phyloP scores from a whole-genome alignment of 2,113 vertebrate species.

The Pundamilia nyererei region DNA sequence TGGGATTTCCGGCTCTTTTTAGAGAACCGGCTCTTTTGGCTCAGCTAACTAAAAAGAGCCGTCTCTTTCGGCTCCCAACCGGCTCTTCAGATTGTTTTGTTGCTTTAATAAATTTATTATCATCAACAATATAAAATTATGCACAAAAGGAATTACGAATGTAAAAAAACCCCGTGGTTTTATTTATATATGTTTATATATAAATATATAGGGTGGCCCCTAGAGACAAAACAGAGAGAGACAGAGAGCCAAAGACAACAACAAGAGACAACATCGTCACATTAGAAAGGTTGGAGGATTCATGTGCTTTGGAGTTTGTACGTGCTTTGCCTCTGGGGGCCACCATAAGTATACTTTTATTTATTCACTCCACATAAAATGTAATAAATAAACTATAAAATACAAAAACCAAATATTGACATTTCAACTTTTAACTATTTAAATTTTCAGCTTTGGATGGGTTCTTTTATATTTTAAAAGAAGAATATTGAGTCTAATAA shows the following conservation, averaged over 20 bases:
- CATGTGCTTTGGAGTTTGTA: neutral
- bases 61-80: neutral
- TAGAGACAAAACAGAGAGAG: neutral
- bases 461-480: neutral
- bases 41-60: too few species aligned
- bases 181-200: neutral
- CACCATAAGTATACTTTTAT: neutral
- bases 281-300: neutral
- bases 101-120: neutral
- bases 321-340: neutral
- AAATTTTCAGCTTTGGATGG: neutral
- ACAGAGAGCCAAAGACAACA: neutral
- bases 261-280: neutral
- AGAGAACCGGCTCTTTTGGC: neutral
- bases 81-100: neutral
- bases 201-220: neutral
- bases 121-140: neutral
- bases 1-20: neutral
- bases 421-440: neutral
- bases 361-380: neutral
- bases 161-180: fast-evolving
- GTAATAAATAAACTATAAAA: neutral
- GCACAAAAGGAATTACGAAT: neutral
- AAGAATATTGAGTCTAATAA: neutral
- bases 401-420: neutral